Evolutionary conservation across 2,888 invertebrate genomes (phyloP).

Genomic region (Lysandra coridon): DNA sequence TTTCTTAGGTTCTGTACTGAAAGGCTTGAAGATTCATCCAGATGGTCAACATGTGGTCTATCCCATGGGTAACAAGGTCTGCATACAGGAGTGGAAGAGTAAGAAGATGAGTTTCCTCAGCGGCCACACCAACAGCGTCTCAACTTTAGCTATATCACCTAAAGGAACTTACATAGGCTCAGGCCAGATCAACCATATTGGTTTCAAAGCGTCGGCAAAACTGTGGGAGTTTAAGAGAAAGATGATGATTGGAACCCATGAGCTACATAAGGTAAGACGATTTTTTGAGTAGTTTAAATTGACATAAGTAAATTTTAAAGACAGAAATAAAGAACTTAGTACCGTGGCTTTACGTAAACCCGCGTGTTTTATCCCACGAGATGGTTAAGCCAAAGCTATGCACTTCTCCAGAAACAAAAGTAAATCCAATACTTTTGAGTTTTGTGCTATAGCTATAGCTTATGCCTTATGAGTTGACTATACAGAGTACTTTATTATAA

Average conservation of each 20-base stretch:
- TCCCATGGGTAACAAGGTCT: slow-evolving; percentile 89
- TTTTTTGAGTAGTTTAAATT: no score
- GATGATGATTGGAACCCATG: slow-evolving; percentile 84
- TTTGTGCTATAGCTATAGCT: no score
- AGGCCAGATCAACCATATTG: slow-evolving; percentile 94
- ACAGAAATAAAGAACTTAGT: no score
- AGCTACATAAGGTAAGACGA: slow-evolving; percentile 86
- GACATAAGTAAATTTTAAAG: no score
- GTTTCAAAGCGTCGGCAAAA: slow-evolving; percentile 92
- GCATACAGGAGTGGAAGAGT: slow-evolving; percentile 84
- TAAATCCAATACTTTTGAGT: no score
- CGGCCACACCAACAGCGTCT: slow-evolving; percentile 90
- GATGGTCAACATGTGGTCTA: slow-evolving; percentile 85
- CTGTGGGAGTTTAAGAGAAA: slow-evolving; percentile 90
- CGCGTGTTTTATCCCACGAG: no score
- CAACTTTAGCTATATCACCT: slow-evolving; percentile 87
- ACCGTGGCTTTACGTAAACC: no score
- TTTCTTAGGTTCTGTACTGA: slow-evolving; percentile 61
- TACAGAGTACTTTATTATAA: no score
- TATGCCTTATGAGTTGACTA: no score
- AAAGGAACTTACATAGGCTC: slow-evolving; percentile 90
- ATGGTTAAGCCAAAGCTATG: no score
- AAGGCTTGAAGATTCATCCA: slow-evolving; percentile 86
- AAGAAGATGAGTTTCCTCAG: slow-evolving; percentile 87
- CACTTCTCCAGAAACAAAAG: no score